Percentiles rank a stretch among this genome's conserved stretches.
These are phyloP conservation scores for Channa striata DNA, from an alignment of 2,797 vertebrate species.

Conservation along the genomic window DNA sequence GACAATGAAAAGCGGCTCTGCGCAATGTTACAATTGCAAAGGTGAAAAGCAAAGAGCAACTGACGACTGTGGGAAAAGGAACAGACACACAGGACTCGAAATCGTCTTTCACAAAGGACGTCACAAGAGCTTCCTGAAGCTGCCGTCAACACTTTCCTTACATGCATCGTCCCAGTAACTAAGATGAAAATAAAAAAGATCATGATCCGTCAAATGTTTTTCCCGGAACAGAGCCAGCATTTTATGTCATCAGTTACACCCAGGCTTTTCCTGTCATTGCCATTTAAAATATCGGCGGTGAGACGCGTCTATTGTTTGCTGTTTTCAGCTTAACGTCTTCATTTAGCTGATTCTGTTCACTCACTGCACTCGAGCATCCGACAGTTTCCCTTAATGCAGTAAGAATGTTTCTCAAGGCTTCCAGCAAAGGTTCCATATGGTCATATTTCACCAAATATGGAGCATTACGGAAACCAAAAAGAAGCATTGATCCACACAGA, in stretches of 20 bases:
- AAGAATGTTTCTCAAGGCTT: no score
- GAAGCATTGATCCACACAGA: no score
- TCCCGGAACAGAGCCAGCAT: not conserved
- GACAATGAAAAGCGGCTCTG: no score
- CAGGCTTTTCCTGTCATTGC: not conserved
- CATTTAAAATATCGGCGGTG: not conserved
- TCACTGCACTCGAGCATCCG: no score
- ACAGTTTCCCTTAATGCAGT: no score
- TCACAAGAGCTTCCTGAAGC: not conserved
- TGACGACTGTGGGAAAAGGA: no score
- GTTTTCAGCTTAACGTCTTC: not conserved
- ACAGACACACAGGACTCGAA: not conserved
- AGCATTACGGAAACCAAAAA: no score
- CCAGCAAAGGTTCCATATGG: no score
- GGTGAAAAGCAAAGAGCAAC: no score
- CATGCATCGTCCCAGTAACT: not conserved
- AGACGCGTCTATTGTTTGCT: not conserved
- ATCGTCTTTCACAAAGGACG: not conserved
- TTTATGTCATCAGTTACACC: conserved; percentile 1
- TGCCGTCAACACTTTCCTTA: not conserved
- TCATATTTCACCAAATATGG: no score
- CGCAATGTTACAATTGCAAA: no score
- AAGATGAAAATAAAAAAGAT: not conserved
- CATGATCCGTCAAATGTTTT: not conserved
- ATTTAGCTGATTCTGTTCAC: no score